A percentile compares a stretch with the other conserved stretches of the same genome.
Conservation (phyloP, 2,113 vertebrate species). For the Saimiri boliviensis region DNA sequence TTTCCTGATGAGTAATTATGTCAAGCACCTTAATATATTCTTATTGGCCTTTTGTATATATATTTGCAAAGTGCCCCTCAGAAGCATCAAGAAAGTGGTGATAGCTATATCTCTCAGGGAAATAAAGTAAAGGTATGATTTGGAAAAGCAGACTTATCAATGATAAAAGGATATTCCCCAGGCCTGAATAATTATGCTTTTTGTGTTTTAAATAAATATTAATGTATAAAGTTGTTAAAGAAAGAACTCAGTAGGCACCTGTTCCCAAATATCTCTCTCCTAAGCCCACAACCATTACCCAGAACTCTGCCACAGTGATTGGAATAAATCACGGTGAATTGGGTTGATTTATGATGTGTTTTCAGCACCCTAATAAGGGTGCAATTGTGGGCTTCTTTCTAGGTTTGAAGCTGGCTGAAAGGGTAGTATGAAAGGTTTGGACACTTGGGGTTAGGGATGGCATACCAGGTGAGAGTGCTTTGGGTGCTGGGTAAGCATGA, state of each 20-base stretch:
- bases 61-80: neutral
- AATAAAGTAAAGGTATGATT: neutral
- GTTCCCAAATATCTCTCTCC: neutral
- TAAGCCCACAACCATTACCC: neutral
- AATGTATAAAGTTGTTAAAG: neutral
- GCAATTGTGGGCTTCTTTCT: neutral
- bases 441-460: neutral
- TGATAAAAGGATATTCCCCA: neutral
- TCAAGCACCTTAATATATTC: neutral
- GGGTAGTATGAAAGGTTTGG: neutral
- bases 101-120: neutral
- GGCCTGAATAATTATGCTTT: neutral
- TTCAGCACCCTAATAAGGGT: neutral
- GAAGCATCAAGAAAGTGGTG: neutral
- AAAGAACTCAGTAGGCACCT: neutral
- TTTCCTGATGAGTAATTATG: neutral
- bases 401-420: neutral
- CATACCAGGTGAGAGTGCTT: neutral
- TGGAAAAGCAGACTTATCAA: constrained; percentile 23
- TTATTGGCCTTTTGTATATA: neutral
- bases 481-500: neutral
- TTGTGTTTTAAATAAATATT: constrained; percentile 23
- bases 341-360: neutral
- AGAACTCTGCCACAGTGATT: constrained; percentile 20
- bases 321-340: neutral